Evolutionary conservation across 2,113 vertebrate genomes (phyloP).

Genomic region (Abramis brama): DNA sequence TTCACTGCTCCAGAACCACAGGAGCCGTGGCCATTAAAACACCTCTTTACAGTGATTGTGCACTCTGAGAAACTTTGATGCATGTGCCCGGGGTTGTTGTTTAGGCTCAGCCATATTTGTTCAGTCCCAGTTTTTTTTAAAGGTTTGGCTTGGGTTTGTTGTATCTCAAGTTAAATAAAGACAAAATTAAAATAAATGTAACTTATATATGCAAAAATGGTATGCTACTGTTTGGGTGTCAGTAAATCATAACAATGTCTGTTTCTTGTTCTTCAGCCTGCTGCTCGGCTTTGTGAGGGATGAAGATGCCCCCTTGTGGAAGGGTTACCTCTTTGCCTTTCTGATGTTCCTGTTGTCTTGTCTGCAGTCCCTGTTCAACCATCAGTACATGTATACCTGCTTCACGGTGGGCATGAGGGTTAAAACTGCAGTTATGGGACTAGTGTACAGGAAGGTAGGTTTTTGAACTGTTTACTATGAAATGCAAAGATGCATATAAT

Average conservation of each 20-base stretch:
- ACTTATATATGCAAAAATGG: not conserved
- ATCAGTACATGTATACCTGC: slow-evolving; percentile 83
- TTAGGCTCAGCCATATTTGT: not conserved
- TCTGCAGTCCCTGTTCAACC: slow-evolving; percentile 84
- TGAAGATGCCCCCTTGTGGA: slow-evolving; percentile 73
- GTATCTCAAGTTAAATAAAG: not conserved
- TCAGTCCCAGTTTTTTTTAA: not conserved
- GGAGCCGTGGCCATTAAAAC: slow-evolving; percentile 11
- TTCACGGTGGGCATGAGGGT: slow-evolving; percentile 84
- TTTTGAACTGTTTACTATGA: not conserved
- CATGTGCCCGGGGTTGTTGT: not conserved
- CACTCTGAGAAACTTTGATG: slow-evolving; percentile 13
- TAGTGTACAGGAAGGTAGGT: slow-evolving; percentile 87
- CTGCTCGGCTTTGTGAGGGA: slow-evolving; percentile 81
- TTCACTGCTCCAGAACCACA: not conserved
- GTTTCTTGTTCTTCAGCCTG: slow-evolving; percentile 68
- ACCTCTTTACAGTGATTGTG: not conserved
- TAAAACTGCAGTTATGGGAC: slow-evolving; percentile 81
- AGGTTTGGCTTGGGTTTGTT: not conserved
- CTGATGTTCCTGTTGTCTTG: slow-evolving; percentile 81
- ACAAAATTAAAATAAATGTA: not conserved
- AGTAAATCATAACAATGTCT: not conserved
- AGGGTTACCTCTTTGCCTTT: slow-evolving; percentile 79
- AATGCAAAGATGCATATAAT: not conserved
- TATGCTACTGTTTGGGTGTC: not conserved